Conservation (phyloP, 2,888 invertebrate genomes). For the Ochropleura leucogaster region DNA sequence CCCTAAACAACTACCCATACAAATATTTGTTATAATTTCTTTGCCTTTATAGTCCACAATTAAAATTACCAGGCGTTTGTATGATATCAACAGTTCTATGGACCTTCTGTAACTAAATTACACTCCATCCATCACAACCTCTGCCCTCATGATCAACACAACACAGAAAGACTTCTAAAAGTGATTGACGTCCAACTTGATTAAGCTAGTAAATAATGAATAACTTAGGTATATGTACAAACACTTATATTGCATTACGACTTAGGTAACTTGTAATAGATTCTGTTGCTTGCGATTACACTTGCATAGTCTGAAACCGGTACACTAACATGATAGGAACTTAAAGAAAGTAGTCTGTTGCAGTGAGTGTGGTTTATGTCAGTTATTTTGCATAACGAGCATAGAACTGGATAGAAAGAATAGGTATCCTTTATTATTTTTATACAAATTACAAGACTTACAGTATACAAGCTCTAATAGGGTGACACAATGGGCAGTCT, state of each 20-base stretch:
- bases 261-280: slow-evolving; percentile 43
- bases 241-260: slow-evolving; percentile 39
- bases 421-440: too few species aligned
- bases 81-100: background rate
- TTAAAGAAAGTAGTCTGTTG: slow-evolving; percentile 37
- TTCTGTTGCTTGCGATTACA: slow-evolving; percentile 30
- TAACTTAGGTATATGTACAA: slow-evolving; percentile 7
- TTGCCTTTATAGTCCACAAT: background rate
- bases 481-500: too few species aligned
- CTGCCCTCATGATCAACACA: slow-evolving; percentile 49
- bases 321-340: slow-evolving; percentile 28
- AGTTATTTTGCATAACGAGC: slow-evolving; percentile 13
- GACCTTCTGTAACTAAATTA: slow-evolving; percentile 25
- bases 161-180: slow-evolving; percentile 44
- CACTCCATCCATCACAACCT: slow-evolving; percentile 32
- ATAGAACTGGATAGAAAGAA: background rate
- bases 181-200: slow-evolving; percentile 42
- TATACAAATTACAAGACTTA: too few species aligned
- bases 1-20: too few species aligned
- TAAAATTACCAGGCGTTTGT: background rate
- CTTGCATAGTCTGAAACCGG: slow-evolving; percentile 36
- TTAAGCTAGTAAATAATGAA: slow-evolving; percentile 23
- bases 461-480: too few species aligned
- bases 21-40: too few species aligned
- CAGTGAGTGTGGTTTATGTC: slow-evolving; percentile 8